Evolutionary conservation across 1,140 invertebrate genomes (phyloP).

Genomic region (Megathymus violae): DNA sequence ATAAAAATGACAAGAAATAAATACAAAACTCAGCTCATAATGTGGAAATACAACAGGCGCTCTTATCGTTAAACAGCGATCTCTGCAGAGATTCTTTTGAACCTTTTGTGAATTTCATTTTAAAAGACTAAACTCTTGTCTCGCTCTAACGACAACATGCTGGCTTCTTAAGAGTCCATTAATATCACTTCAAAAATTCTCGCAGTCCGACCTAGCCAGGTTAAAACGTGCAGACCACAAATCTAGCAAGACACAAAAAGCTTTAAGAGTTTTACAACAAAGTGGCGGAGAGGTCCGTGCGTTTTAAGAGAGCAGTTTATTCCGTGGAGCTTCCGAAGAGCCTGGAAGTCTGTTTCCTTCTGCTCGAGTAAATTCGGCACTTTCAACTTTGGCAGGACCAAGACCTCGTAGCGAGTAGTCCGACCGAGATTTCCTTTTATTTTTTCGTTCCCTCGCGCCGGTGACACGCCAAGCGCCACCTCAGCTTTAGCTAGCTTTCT

Average conservation of each 20-base stretch:
- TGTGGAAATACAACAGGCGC: too few species aligned
- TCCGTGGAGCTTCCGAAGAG: conserved; percentile 6
- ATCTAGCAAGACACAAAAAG: conserved; percentile 3
- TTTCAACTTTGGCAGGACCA: conserved; percentile 23
- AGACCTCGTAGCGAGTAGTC: conserved; percentile 9
- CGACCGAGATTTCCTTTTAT: background rate
- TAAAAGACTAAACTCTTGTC: too few species aligned
- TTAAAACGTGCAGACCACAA: background rate
- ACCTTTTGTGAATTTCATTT: background rate
- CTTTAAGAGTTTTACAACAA: conserved; percentile 8
- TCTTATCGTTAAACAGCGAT: too few species aligned
- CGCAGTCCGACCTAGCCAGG: background rate
- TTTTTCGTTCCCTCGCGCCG: background rate
- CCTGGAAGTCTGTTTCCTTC: conserved; percentile 18
- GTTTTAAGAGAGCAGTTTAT: conserved; percentile 24
- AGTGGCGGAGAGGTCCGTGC: conserved; percentile 4
- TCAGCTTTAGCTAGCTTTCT: background rate
- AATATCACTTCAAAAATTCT: background rate
- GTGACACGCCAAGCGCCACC: background rate
- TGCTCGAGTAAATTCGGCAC: conserved; percentile 16
- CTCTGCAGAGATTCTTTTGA: too few species aligned
- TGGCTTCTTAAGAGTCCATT: background rate
- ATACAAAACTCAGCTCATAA: too few species aligned
- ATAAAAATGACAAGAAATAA: too few species aligned
- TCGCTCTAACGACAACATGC: background rate